Evolutionary conservation across 2,113 vertebrate species (phyloP), one percentile per base, ranked within the genome.

Genomic region (Mobula birostris): DNA sequence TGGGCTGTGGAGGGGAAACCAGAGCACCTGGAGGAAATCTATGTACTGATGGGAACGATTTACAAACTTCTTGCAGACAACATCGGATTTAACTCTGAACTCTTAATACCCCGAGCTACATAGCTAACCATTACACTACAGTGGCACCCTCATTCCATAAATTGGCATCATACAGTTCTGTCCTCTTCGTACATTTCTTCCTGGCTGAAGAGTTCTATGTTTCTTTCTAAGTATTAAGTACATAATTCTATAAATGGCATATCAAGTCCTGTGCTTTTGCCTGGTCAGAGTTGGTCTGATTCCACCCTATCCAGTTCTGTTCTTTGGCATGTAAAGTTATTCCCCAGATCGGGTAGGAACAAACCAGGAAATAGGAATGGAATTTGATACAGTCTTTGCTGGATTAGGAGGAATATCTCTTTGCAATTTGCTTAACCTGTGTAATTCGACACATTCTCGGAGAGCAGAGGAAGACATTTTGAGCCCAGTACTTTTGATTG

Each of bases 341-440:
- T 48, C 17, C 48, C 82, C 40, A 83, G 9, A 85, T 85, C 48
- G 58, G 82, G 48, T 90, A 12, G 27, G n/a, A 90, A 32, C 15
- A 90, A 90, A 90, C 66, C 3, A 27, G 66, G 61, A 90, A 90
- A 90, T n/a, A 19, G n/a, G 85, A 90, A 68, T 9, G 85, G 66
- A 90, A 66, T 66, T n/a, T 66, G 61, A 90, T 32, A 61, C 61
- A 29, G 61, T 17, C 15, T 27, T 66, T n/a, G 85, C n/a, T 90
- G 85, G 85, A 90, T 66, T 66, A 90, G 61, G 63, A 90, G n/a
- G 83, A 27, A 90, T 66, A 90, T 90, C 58, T 66, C 61, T 66
- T 66, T 88, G 32, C 85, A 90, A n/a, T 90, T 90, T 90, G 85
- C 85, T 66, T 90, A 90, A 90, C 56, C 83, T 66, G 85, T n/a